Conservation (phyloP, 2,113 vertebrate species). For the Poeciliopsis retropinna region DNA sequence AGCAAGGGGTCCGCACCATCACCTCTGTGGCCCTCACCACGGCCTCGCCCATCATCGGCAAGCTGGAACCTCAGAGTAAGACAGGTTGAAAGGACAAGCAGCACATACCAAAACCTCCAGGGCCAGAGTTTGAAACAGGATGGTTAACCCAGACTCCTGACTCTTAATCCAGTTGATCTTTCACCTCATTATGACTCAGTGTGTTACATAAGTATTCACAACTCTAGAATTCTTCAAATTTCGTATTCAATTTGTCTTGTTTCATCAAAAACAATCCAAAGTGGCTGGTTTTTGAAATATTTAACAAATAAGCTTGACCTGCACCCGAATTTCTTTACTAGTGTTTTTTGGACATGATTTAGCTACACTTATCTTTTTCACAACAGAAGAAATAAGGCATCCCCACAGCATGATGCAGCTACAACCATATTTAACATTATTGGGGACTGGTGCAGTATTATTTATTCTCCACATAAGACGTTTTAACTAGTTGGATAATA, state of each 20-base stretch:
- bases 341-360: no score
- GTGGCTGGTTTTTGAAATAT: background rate
- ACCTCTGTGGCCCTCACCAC: conserved; percentile 84
- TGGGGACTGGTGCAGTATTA: no score
- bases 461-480: no score
- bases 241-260: background rate
- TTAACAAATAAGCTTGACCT: no score
- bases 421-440: no score
- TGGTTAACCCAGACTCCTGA: background rate
- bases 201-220: background rate
- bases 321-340: no score
- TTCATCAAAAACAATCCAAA: no score
- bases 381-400: no score
- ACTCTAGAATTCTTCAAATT: background rate
- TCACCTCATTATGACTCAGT: background rate
- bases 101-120: background rate
- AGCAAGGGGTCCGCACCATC: conserved; percentile 88
- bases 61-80: conserved; percentile 93
- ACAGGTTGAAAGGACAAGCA: background rate
- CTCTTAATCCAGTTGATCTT: background rate
- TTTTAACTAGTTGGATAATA: no score
- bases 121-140: background rate
- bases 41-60: conserved; percentile 88
- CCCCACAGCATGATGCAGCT: no score
- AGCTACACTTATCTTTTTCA: no score